phyloP scores from a whole-genome alignment of 2,113 vertebrate species.

The Chitala chitala region DNA sequence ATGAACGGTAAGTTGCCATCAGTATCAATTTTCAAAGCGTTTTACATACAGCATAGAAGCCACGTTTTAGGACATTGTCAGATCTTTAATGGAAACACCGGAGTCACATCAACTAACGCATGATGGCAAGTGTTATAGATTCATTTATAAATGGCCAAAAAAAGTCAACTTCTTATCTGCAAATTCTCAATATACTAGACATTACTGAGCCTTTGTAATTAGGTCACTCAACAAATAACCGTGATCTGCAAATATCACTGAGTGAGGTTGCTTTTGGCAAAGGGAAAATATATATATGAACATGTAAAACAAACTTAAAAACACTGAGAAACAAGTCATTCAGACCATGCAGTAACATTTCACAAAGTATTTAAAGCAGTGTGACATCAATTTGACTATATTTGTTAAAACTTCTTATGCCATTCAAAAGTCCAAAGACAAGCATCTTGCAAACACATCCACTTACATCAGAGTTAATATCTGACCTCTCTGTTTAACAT shows the following conservation, averaged over 20 bases:
- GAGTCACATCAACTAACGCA: conserved; percentile 13
- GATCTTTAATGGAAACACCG: conserved; percentile 23
- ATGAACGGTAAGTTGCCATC: conserved; percentile 30
- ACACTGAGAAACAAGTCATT: background rate
- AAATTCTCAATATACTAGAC: conserved; percentile 12
- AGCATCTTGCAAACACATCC: background rate
- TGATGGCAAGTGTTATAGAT: conserved; percentile 19
- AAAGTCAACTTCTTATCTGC: conserved; percentile 9
- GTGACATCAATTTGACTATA: background rate
- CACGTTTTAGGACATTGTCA: conserved; percentile 43
- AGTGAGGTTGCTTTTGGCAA: conserved; percentile 19
- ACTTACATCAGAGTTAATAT: background rate
- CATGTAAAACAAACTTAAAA: conserved; percentile 2
- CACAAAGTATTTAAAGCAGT: conserved; percentile 12
- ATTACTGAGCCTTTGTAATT: background rate
- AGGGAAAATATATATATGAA: background rate
- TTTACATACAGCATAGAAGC: conserved; percentile 48
- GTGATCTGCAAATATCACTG: background rate
- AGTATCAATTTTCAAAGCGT: conserved; percentile 18
- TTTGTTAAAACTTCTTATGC: conserved; percentile 9
- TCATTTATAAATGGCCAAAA: background rate
- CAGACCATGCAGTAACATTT: conserved; percentile 2
- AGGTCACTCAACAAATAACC: background rate
- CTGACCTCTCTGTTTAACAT: background rate
- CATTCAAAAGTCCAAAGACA: background rate